These are phyloP conservation scores for Panagrolaimus sp. DNA, from an alignment of 1,140 invertebrate genomes.

Conservation along the genomic window DNA sequence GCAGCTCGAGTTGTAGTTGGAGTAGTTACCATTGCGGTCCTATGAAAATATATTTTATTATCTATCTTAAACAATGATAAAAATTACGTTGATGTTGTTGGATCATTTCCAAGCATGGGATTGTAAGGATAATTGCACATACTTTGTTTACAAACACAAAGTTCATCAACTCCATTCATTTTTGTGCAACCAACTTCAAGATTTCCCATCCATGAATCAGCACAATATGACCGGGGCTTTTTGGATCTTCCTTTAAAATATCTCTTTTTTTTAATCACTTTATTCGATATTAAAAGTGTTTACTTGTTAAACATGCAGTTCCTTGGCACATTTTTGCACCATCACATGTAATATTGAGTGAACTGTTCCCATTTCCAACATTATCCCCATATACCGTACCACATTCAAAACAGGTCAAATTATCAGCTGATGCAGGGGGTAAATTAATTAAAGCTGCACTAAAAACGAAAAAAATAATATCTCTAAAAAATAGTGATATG, in stretches of 20 bases:
- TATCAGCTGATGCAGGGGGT: not conserved
- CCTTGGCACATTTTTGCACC: not conserved
- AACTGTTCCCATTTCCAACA: not conserved
- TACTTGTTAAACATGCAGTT: conserved; percentile 4
- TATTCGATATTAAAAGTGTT: not conserved
- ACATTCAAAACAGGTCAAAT: conserved; percentile 1
- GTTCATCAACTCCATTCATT: conserved; percentile 4
- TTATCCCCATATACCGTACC: not conserved
- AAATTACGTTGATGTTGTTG: not conserved
- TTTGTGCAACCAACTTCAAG: not conserved
- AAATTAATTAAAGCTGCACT: not conserved
- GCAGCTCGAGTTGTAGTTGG: not conserved
- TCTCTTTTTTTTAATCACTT: not conserved
- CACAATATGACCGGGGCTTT: not conserved
- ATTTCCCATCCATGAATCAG: conserved; percentile 1
- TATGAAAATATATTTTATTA: too few species aligned
- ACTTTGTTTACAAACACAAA: conserved; percentile 14
- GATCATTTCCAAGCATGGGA: not conserved
- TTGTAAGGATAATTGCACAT: conserved; percentile 16
- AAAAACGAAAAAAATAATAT: not conserved
- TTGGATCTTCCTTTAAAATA: not conserved
- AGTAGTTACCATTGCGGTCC: not conserved
- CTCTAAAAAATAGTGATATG: not conserved
- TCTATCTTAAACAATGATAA: too few species aligned
- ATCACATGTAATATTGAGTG: conserved; percentile 8